These are phyloP conservation scores for Unio pictorum DNA, from an alignment of 2,888 invertebrate species.

Conservation along the genomic window DNA sequence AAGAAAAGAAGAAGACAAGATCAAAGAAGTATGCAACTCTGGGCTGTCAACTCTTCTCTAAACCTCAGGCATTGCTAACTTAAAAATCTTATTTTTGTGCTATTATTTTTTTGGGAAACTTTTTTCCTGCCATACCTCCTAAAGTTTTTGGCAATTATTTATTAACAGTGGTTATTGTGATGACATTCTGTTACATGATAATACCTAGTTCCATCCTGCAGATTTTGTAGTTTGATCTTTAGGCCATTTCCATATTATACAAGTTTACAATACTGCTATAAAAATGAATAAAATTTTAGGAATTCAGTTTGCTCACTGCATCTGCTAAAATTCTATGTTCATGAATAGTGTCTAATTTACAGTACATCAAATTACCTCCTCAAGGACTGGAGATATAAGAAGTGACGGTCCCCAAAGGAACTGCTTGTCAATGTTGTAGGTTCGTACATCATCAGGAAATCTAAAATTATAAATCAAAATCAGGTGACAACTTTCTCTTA, in stretches of 20 bases:
- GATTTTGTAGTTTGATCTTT: too few relatives aligned
- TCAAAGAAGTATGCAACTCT: too few relatives aligned
- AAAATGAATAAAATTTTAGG: not conserved
- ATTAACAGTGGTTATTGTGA: too few relatives aligned
- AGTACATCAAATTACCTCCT: constrained; percentile 29
- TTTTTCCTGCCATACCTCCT: too few relatives aligned
- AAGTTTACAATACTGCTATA: not conserved
- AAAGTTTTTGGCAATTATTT: too few relatives aligned
- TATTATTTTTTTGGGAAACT: too few relatives aligned
- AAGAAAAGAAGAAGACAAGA: too few relatives aligned
- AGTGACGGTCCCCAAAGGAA: constrained; percentile 69
- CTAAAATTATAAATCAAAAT: constrained; percentile 22
- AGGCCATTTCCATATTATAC: not conserved
- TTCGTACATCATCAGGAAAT: constrained; percentile 43
- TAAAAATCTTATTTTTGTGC: too few relatives aligned
- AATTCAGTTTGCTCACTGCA: not conserved
- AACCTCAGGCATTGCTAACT: too few relatives aligned
- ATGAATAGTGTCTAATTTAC: not conserved
- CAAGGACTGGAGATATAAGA: constrained; percentile 60
- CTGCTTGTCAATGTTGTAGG: constrained; percentile 52
- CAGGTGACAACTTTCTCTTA: not conserved
- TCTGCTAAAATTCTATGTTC: not conserved
- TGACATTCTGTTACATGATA: too few relatives aligned
- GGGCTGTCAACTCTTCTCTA: too few relatives aligned
- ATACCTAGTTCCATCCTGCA: too few relatives aligned